These are phyloP conservation scores for Drosophila punjabiensis DNA, from an alignment of 1,140 invertebrate genomes.

Conservation along the genomic window DNA sequence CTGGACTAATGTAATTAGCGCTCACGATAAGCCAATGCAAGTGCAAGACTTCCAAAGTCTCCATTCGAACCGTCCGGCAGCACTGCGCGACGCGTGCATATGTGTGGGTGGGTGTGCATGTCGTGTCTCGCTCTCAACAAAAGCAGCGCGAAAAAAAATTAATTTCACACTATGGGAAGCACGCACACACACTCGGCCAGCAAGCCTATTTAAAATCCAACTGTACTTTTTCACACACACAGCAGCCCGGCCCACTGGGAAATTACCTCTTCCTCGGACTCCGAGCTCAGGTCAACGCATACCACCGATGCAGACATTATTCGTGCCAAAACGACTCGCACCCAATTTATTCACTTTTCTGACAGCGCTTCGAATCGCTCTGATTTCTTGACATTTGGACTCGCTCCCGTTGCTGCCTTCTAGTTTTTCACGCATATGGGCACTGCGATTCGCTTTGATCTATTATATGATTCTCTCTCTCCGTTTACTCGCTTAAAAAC, in stretches of 20 bases:
- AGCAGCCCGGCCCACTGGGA: constrained; percentile 23
- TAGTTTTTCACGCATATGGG: constrained; percentile 64
- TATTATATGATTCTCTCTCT: constrained; percentile 36
- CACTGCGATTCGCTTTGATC: constrained; percentile 32
- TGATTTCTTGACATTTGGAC: constrained; percentile 60
- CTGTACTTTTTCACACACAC: constrained; percentile 74
- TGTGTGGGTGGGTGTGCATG: constrained; percentile 39
- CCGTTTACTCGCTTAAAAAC: constrained; percentile 19
- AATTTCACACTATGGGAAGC: constrained; percentile 58
- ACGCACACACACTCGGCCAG: constrained; percentile 52
- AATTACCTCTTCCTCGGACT: constrained; percentile 76
- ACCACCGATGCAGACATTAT: constrained; percentile 69
- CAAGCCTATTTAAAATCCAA: constrained; percentile 72
- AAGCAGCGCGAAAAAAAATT: constrained; percentile 72
- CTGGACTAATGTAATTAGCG: constrained; percentile 53
- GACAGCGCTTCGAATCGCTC: constrained; percentile 18
- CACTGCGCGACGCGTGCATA: constrained; percentile 5
- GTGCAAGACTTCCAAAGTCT: constrained; percentile 45
- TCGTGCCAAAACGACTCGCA: constrained; percentile 31
- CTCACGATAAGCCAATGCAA: constrained; percentile 48
- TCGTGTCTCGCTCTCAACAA: constrained; percentile 58
- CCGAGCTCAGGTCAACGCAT: constrained; percentile 70
- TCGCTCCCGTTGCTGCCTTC: constrained; percentile 50
- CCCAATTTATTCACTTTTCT: constrained; percentile 49
- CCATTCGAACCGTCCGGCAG: constrained; percentile 44